These are phyloP conservation scores for Hassar affinis DNA, from an alignment of 2,113 vertebrate species.

Conservation along the genomic window DNA sequence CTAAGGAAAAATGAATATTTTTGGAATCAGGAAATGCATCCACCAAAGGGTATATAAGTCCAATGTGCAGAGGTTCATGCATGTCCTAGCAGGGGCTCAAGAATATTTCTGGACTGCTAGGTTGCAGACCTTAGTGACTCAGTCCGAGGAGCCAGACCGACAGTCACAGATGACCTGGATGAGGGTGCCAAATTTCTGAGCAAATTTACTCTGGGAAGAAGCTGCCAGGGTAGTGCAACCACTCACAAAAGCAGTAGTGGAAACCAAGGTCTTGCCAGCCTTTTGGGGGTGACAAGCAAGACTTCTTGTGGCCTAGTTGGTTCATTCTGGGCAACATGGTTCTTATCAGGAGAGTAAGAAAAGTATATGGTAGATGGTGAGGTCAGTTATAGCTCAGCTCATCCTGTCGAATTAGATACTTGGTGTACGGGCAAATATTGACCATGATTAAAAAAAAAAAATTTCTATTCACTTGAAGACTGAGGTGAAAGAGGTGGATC, in stretches of 20 bases:
- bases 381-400: neutral
- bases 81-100: neutral
- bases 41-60: neutral
- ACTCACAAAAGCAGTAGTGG: neutral
- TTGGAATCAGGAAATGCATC: neutral
- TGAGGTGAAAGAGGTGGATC: neutral
- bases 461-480: neutral
- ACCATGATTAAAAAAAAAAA: neutral
- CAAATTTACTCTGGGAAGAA: neutral
- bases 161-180: neutral
- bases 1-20: neutral
- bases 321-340: neutral
- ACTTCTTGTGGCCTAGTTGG: neutral
- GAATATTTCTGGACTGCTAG: neutral
- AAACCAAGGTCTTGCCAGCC: neutral
- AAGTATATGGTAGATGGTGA: neutral
- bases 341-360: neutral
- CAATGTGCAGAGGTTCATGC: neutral
- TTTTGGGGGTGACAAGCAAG: neutral
- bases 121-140: neutral
- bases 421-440: neutral
- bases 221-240: neutral
- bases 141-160: neutral
- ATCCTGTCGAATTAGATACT: neutral
- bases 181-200: neutral